A percentile compares a stretch with the other conserved stretches of the same genome.
These are phyloP conservation scores for Platysteira castanea DNA, from an alignment of 2,113 vertebrate species.

Conservation along the genomic window DNA sequence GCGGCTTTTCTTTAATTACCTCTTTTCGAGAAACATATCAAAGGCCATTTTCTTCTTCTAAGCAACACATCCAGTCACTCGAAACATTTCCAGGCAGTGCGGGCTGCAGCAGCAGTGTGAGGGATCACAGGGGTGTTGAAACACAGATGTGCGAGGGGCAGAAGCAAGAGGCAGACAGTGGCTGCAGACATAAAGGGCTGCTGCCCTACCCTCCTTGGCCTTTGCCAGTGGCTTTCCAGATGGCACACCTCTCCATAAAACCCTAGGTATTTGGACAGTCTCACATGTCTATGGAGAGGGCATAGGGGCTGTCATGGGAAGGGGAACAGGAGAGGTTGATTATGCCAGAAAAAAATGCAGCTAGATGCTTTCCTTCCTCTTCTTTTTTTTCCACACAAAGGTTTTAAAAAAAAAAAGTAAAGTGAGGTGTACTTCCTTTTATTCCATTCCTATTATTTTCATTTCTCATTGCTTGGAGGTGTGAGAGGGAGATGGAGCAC, in stretches of 20 bases:
- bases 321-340: not conserved
- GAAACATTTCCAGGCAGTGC: not conserved
- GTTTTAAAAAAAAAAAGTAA: not conserved
- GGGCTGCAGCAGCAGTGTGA: not conserved
- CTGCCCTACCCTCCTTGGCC: not conserved
- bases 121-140: not conserved
- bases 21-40: not conserved
- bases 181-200: not conserved
- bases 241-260: not conserved
- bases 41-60: slow-evolving; percentile 12
- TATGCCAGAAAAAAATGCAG: not conserved
- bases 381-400: not conserved
- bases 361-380: not conserved
- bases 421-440: not conserved
- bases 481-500: not conserved
- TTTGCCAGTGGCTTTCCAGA: not conserved
- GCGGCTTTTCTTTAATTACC: not conserved
- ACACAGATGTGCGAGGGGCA: accelerated
- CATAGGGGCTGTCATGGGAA: not conserved
- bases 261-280: not conserved
- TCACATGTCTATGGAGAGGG: not conserved
- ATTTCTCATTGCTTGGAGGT: not conserved
- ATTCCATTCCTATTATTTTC: not conserved
- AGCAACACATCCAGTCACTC: not conserved
- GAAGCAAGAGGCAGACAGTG: not conserved